Conservation (phyloP, 2,113 vertebrate genomes). For the Capricornis sumatraensis region DNA sequence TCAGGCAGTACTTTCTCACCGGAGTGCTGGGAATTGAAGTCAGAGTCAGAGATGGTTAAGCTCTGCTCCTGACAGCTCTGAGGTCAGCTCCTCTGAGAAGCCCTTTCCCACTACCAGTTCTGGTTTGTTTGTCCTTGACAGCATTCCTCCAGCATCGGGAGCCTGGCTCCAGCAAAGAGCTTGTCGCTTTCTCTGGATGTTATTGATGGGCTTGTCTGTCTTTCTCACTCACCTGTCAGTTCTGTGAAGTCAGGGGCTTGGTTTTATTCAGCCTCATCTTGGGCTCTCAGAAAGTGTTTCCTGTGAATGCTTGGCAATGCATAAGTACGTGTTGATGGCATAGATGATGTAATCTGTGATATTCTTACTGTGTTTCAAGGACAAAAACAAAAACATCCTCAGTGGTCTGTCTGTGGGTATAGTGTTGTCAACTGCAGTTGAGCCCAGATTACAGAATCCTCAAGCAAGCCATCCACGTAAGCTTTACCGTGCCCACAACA, state of each 20-base stretch:
- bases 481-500: rapidly evolving
- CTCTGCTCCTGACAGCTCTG: neutral
- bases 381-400: neutral
- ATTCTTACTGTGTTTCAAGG: neutral
- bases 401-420: neutral
- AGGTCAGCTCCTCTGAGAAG: neutral
- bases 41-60: neutral
- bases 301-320: neutral
- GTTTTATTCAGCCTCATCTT: neutral
- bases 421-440: neutral
- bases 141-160: rapidly evolving
- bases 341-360: neutral
- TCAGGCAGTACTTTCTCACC: neutral
- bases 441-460: neutral
- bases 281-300: neutral
- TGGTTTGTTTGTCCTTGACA: neutral
- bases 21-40: neutral
- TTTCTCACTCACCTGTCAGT: neutral
- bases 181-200: neutral
- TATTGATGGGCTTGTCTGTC: neutral
- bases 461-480: neutral
- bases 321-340: neutral
- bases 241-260: neutral
- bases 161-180: neutral
- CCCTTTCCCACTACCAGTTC: rapidly evolving